Evolutionary conservation across 2,797 vertebrate genomes (phyloP).

Genomic region (Holocentrus rufus): DNA sequence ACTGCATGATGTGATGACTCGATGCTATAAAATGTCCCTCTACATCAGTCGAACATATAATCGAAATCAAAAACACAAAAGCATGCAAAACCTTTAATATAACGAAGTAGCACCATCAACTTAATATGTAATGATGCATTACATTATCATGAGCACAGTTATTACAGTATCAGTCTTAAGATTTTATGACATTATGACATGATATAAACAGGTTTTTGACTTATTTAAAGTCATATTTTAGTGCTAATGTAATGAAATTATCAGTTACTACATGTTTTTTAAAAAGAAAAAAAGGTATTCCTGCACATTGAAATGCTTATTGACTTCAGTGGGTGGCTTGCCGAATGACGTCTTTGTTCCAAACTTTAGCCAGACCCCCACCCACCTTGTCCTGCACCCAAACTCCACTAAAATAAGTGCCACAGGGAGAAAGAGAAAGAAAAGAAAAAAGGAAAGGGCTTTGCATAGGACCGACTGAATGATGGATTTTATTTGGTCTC

Average conservation of each 20-base stretch:
- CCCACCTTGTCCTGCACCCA: constrained; percentile 46
- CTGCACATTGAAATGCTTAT: constrained; percentile 43
- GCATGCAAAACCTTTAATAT: too few species aligned
- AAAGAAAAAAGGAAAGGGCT: constrained; percentile 27
- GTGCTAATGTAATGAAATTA: neutral
- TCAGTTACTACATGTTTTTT: neutral
- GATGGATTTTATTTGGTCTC: constrained; percentile 82
- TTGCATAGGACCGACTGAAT: constrained; percentile 65
- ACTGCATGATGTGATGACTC: too few species aligned
- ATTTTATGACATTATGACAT: neutral
- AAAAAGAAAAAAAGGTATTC: neutral
- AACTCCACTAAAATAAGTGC: constrained; percentile 61
- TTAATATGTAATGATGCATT: too few species aligned
- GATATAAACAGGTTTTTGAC: constrained; percentile 11
- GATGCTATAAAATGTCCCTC: too few species aligned
- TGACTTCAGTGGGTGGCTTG: constrained; percentile 30
- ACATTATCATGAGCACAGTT: too few species aligned
- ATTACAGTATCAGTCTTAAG: neutral
- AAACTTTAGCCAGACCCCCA: constrained; percentile 47
- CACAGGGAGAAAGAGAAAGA: constrained; percentile 19
- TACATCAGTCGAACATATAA: too few species aligned
- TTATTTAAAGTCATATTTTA: neutral
- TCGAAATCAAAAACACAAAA: too few species aligned
- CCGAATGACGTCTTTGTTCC: constrained; percentile 66
- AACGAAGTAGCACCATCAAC: too few species aligned